Evolutionary conservation across 2,888 invertebrate genomes (phyloP), one percentile per base, ranked within the genome.

Genomic region (Thyatira batis): DNA sequence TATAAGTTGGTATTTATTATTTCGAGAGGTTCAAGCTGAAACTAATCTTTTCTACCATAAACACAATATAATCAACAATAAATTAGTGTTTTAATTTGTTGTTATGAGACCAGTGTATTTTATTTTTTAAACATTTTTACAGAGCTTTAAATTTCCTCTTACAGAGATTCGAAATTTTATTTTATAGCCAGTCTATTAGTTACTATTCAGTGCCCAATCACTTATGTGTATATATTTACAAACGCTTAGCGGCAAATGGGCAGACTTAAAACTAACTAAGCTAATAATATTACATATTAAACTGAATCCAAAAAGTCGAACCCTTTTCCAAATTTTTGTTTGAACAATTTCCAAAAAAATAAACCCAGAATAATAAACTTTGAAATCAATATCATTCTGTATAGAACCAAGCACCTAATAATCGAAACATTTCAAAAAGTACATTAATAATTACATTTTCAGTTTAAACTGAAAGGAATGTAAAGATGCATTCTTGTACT

Each of bases 141-240:
- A 20, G 48, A 48, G 17, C 48, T 45, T 23, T 21, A 21, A 48
- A 28, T 28, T 48, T 48, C 48, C 89, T 89, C 89, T 90, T 85
- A 72, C 52, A 89, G 89, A 90, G 89, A 90, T 89, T 89, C 89
- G 73, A 73, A 76, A 75, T 77, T 72, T 68, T 59, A 56, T 59
- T 72, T 76, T 73, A 73, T 84, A 83, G 74, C 84, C 89, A 90
- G 89, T 89, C 89, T 87, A 83, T 84, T 71, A 76, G 84, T 87
- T 84, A 60, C 78, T 79, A 77, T 77, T 79, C 78, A 73, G 78
- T 78, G 84, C 86, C 85, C 87, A 58, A 63, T 65, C 65, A 58
- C 53, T 60, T 60, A 55, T 49, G 56, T 49, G 56, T 56, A 56
- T 68, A 71, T 84, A 84, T 85, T 64, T 85, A 88, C 84, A 87